A percentile compares a stretch with the other conserved stretches of the same genome.
phyloP scores from a whole-genome alignment of 2,888 invertebrate genomes.

The Brachypterus glaber region DNA sequence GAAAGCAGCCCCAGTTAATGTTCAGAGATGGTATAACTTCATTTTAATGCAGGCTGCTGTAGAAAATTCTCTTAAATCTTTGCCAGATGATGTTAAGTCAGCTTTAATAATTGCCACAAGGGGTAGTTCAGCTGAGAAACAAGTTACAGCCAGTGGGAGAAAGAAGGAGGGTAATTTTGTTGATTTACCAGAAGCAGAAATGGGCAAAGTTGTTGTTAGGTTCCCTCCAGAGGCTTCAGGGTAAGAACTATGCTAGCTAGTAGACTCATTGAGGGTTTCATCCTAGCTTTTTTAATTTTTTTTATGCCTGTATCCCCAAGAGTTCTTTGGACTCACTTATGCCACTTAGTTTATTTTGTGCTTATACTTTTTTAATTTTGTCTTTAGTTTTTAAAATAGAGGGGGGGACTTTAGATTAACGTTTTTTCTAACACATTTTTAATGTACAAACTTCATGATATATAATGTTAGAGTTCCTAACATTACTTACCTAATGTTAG shows the following conservation, averaged over 20 bases:
- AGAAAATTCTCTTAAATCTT: slow-evolving; percentile 44
- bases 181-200: slow-evolving; percentile 91
- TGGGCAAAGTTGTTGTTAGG: slow-evolving; percentile 94
- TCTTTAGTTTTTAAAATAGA: too few species aligned
- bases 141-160: slow-evolving; percentile 21
- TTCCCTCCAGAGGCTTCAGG: slow-evolving; percentile 99
- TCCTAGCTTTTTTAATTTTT: too few species aligned
- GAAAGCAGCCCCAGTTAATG: slow-evolving; percentile 48
- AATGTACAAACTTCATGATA: too few species aligned
- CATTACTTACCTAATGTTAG: too few species aligned
- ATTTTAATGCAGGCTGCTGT: slow-evolving; percentile 54
- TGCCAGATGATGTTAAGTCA: slow-evolving; percentile 46
- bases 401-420: too few species aligned
- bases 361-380: slow-evolving; percentile 8
- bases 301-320: too few species aligned
- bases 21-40: slow-evolving; percentile 58
- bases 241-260: too few species aligned
- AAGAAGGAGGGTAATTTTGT: slow-evolving; percentile 91
- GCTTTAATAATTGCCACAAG: slow-evolving; percentile 22
- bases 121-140: slow-evolving; percentile 14
- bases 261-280: too few species aligned
- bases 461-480: too few species aligned
- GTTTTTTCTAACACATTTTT: too few species aligned
- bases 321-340: not conserved
- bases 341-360: slow-evolving; percentile 4